Evolutionary conservation across 2,113 vertebrate genomes (phyloP).

Genomic region (Vanacampus margaritifer): DNA sequence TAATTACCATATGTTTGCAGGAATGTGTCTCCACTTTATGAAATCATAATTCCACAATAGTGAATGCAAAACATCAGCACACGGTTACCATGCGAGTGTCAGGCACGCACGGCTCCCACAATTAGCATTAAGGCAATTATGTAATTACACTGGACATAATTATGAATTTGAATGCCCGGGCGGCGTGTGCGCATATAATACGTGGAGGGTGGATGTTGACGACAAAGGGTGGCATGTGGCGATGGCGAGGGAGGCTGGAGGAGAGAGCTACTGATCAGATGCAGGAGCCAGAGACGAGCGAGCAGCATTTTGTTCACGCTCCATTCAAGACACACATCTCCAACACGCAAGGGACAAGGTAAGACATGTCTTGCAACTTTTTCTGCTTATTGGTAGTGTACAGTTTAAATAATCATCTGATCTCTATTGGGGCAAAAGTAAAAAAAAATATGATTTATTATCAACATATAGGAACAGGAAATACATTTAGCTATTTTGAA

Average conservation of each 20-base stretch:
- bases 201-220: not conserved
- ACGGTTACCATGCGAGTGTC: not conserved
- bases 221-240: not conserved
- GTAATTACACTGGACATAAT: not conserved
- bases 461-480: not conserved
- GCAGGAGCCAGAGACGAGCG: constrained; percentile 27
- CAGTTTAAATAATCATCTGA: not conserved
- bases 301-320: constrained; percentile 31
- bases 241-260: constrained; percentile 15
- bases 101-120: not conserved
- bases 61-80: constrained; percentile 61
- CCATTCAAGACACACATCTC: constrained; percentile 21
- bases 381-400: not conserved
- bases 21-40: not conserved
- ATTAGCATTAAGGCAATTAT: constrained; percentile 4
- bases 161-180: constrained; percentile 6
- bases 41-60: not conserved
- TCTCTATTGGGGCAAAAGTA: not conserved
- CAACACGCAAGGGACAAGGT: constrained; percentile 33
- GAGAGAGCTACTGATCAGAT: constrained; percentile 36
- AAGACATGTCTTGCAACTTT: constrained; percentile 28
- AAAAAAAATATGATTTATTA: not conserved
- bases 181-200: constrained; percentile 19
- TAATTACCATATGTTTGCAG: not conserved
- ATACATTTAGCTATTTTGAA: too few species aligned